phyloP scores from a whole-genome alignment of 2,888 invertebrate genomes.

The Aspidiotus destructor region DNA sequence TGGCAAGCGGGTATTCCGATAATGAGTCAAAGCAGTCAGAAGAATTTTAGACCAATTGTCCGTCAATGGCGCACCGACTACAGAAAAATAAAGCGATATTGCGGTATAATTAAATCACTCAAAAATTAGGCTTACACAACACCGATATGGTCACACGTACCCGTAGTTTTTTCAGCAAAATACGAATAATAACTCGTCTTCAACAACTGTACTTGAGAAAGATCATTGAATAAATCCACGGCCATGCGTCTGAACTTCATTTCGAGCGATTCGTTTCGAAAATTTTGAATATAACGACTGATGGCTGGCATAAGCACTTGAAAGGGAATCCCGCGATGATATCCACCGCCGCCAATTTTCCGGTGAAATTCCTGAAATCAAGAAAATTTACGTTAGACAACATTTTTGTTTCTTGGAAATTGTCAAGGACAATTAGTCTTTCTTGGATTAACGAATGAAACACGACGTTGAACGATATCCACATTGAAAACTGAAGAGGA shows the following conservation, averaged over 20 bases:
- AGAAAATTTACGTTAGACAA: too few relatives aligned
- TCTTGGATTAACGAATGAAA: too few relatives aligned
- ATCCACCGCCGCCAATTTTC: background rate
- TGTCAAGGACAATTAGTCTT: too few relatives aligned
- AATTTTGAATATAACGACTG: constrained; percentile 7
- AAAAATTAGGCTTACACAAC: too few relatives aligned
- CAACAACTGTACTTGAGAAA: background rate
- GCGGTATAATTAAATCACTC: too few relatives aligned
- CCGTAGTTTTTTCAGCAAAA: constrained; percentile 3
- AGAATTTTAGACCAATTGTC: constrained; percentile 15
- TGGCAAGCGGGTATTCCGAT: constrained; percentile 3
- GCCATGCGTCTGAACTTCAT: background rate
- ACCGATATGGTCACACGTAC: background rate
- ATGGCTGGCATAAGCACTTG: constrained; percentile 22
- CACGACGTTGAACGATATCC: too few relatives aligned
- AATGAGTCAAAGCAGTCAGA: constrained; percentile 1
- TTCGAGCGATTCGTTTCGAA: constrained; percentile 5
- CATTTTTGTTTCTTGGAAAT: too few relatives aligned
- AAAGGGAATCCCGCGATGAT: background rate
- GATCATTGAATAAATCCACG: background rate
- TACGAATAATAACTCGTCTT: constrained; percentile 7
- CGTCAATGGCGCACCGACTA: background rate
- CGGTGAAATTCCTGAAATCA: constrained; percentile 13
- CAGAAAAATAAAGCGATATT: background rate
- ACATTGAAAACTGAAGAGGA: too few relatives aligned